These are phyloP conservation scores for Ciona savignyi DNA, from an alignment of 23 tunicate species.

Conservation along the genomic window DNA sequence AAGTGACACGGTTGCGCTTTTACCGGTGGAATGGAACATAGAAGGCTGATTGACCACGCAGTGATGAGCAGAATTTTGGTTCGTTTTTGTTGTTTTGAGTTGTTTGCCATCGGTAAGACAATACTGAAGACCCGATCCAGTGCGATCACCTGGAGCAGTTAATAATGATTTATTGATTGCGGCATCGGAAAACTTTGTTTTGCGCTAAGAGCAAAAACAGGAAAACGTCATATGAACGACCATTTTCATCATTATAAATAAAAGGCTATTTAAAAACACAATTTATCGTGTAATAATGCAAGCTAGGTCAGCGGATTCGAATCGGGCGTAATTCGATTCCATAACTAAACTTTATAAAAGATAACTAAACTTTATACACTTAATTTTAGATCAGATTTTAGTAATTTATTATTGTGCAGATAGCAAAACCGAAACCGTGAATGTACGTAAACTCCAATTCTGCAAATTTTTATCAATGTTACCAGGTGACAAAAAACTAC, in stretches of 20 bases:
- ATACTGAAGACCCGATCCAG: slow-evolving; percentile 54
- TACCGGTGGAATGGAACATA: slow-evolving; percentile 70
- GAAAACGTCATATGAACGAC: neutral
- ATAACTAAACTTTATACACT: too few species aligned
- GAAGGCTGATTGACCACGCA: slow-evolving; percentile 57
- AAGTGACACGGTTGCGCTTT: too few species aligned
- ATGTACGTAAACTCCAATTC: too few species aligned
- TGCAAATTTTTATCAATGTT: too few species aligned
- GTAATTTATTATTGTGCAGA: too few species aligned
- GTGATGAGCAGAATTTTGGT: slow-evolving; percentile 35
- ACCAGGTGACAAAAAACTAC: too few species aligned
- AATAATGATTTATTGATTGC: neutral
- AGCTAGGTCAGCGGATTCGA: neutral
- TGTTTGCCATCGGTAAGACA: slow-evolving; percentile 38
- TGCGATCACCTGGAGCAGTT: slow-evolving; percentile 46
- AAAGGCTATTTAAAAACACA: neutral
- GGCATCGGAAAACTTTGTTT: too few species aligned
- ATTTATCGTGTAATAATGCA: neutral
- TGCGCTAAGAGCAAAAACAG: too few species aligned
- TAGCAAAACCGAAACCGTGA: too few species aligned
- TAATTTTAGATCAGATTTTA: too few species aligned
- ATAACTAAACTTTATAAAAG: too few species aligned
- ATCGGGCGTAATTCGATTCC: neutral
- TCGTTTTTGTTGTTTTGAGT: slow-evolving; percentile 28
- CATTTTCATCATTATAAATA: too few species aligned